Evolutionary conservation across 2,888 invertebrate genomes (phyloP), one percentile per base, ranked within the genome.

Genomic region (Strigamia transsilvanica): DNA sequence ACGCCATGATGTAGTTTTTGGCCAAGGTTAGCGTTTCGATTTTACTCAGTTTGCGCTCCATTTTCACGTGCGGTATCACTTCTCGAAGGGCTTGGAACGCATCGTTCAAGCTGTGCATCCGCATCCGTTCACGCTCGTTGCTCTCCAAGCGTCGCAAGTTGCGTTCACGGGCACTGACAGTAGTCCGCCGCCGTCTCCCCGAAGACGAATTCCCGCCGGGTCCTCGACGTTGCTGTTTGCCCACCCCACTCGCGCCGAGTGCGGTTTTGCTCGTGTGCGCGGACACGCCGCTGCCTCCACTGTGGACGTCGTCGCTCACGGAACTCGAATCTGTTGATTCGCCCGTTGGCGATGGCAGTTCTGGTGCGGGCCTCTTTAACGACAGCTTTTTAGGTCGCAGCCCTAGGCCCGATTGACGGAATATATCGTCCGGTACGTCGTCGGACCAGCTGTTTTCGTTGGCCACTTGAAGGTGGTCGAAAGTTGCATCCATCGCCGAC

Each of bases 101-200:
- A 87, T 95, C 94, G 87, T 96, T 96, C 82, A 96, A 91, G 81
- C 94, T 94, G 88, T 96, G 96, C 96, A 96, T 96, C 85, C 96
- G 90, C 93, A 95, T 94, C 83, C 96, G 90, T 88, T 96, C 96
- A 81, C 96, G 90, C 88, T 96, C 96, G 88, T 96, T 96, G 88
- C 95, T 95, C 89, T 96, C 96, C 81, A 96, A 90, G 82, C 96
- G 91, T 80, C 96, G 91, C 83, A 94, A 89, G 88, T 96, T 96
- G 84, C 96, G 90, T 87, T 96, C 96, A 82, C 95, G 91, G 2
- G 95, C 94, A 83, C 94, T 94, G 83, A 94, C 90, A 5, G 93
- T 93, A 85, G 93, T 92, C 87, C 94, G 92, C 85, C 94, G 91
- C 85, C 91, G 88, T 82, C 85, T 82, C 51, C 83, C 82, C 21